These are phyloP conservation scores for Thalpophila matura DNA, from an alignment of 2,888 invertebrate genomes.

Conservation along the genomic window DNA sequence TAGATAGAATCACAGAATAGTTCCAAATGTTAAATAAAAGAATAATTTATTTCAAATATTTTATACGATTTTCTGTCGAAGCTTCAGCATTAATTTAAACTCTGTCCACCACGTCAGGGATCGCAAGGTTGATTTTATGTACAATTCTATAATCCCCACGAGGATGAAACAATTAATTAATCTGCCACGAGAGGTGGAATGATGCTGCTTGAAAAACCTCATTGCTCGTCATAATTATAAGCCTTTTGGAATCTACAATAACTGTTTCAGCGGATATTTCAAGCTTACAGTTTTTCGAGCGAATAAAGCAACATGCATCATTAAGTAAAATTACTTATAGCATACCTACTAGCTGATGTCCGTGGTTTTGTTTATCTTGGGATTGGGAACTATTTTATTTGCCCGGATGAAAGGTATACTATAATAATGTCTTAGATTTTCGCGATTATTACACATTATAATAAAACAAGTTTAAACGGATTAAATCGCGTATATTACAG, in stretches of 20 bases:
- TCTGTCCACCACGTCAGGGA: not conserved
- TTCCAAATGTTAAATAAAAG: constrained; percentile 1
- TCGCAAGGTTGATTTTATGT: constrained; percentile 17
- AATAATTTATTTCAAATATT: too few species aligned
- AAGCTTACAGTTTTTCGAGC: not conserved
- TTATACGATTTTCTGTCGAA: not conserved
- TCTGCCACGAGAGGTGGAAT: constrained; percentile 24
- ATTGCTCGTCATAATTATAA: constrained; percentile 16
- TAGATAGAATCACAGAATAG: not conserved
- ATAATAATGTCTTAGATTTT: too few species aligned
- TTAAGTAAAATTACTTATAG: too few species aligned
- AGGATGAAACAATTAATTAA: constrained; percentile 34
- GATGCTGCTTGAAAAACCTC: constrained; percentile 14
- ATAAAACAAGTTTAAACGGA: too few species aligned
- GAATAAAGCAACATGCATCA: too few species aligned
- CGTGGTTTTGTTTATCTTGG: too few species aligned
- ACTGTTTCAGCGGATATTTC: not conserved
- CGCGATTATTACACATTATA: too few species aligned
- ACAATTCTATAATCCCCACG: constrained; percentile 17
- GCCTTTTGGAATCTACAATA: constrained; percentile 2
- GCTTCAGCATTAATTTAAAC: constrained; percentile 11
- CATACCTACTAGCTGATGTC: too few species aligned
- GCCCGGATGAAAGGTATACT: too few species aligned
- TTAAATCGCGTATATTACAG: too few species aligned
- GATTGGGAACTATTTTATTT: too few species aligned